Base-by-base conservation (phyloP, 1,140 invertebrate species). In the Drosophila ficusphila region DNA sequence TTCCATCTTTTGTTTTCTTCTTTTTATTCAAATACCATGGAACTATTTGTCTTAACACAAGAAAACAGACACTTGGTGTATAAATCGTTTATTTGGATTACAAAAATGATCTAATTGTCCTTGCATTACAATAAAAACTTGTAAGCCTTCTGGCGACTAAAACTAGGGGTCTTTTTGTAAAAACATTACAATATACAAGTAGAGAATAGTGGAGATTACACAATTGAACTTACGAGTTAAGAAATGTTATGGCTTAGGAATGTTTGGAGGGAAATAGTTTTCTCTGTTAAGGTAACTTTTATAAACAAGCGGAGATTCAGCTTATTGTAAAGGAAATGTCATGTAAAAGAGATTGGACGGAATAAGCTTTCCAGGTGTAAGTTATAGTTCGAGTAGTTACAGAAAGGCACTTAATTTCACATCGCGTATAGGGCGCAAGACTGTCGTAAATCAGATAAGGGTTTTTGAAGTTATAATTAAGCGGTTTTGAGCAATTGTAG, bases 41-140 rank as follows among this genome's bases (percentile, higher is more conserved):
- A n/a, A n/a, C n/a, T n/a, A n/a, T n/a, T n/a, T n/a, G n/a, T n/a
- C n/a, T n/a, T n/a, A n/a, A n/a, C n/a, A n/a, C n/a, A n/a, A n/a
- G n/a, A n/a, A n/a, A n/a, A n/a, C n/a, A n/a, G n/a, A n/a, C n/a
- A n/a, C n/a, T 12, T 65, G 36, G 46, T 51, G 29, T 76, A 33
- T 47, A 60, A 54, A 76, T 44, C 19, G 12, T 83, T 83, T 79
- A 86, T 79, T 85, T 25, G 19, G 33, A 54, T 70, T 75, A 68
- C 56, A 83, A 60, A 77, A 71, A 74, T 71, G 41, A 41, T 42
- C 47, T 71, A 70, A 38, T 60, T 51, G 18, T 65, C 49, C 18
- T 68, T 61, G 48, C 36, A 14, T 68, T 86, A 81, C 72, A 86
- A 73, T 56, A 81, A 69, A 57, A 86, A 88, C 57, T 64, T 85